Base-by-base conservation (phyloP, 2,888 invertebrate species). In the Odontocolon sp. region DNA sequence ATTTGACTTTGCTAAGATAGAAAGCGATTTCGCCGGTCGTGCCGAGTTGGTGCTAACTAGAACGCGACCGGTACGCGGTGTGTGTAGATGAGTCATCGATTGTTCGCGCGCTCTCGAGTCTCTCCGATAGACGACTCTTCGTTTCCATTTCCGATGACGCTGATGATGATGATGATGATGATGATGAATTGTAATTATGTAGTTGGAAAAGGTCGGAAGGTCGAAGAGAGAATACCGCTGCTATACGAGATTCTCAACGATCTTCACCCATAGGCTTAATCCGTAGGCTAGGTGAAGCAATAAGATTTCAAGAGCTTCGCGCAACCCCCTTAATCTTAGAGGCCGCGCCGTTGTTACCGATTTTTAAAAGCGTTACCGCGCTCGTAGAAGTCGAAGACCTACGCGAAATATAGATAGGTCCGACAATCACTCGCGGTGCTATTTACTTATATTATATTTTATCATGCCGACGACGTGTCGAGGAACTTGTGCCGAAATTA, bases 241-340 rank as follows among this genome's bases (percentile, higher is more conserved):
- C 40, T 66, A 54, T 66, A 56, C 63, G 72, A 68, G 77, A 68
- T 38, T 57, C 63, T 73, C 52, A 59, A 70, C 26, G 67, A 69
- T 61, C 50, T 57, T 70, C 56, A 59, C 21, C 52, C 45, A 56
- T 80, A 80, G 77, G 71, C 76, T 79, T 73, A 71, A 63, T 67
- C 33, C 68, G 64, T 79, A 82, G 74, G 74, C 70, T 83, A 83
- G 81, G 82, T 82, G 80, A 77, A 81, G 81, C 81, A 84, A 81
- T 82, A 84, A 84, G 80, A 81, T 79, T 80, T 79, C 78, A 84
- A 82, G 81, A 84, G 84, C 83, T 86, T 86, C 80, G 82, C 81
- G 80, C 80, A 74, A 79, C 77, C 77, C 79, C n/a, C 70, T 78
- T 81, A 74, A 66, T 75, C 26, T 52, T 79, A 81, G 77, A 74